Evolutionary conservation across 1,140 invertebrate genomes (phyloP), one percentile per base, ranked within the genome.

Genomic region (Zaprionus lachaisei): DNA sequence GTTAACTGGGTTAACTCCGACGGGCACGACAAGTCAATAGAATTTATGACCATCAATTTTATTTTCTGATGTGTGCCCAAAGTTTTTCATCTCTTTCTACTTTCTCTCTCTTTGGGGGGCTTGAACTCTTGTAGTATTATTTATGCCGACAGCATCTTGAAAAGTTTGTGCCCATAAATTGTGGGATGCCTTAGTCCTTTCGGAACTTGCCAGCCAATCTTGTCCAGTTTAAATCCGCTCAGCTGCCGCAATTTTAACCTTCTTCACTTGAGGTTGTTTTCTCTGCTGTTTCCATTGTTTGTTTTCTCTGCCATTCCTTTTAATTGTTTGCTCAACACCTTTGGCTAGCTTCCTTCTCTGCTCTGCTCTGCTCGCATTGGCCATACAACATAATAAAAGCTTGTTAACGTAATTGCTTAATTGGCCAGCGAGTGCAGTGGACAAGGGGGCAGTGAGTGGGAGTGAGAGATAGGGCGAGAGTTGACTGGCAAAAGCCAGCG

Each of bases 391-490:
- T 81, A 89, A 89, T 89, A 89, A 89, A 83, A 90, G 84, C 84
- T 89, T 89, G 84, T 89, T 89, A 90, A 72, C 84, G 79, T 89
- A 89, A 89, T 90, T 89, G 84, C 84, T 89, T 89, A 89, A 89
- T 89, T 89, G 85, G 72, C 81, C 78, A 79, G 37, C 49, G 57
- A 51, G 41, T 57, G 20, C 67, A 49, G 4, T 28, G 54, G 58
- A 34, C 37, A 26, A 12, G 14, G 37, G 24, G 20, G 41, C 5
- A 41, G 3, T 22, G n/a, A 26, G 28, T 37, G 34, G 20, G 9
- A 57, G 31, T 5, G 41, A 15, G 28, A 22, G 41, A 26, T 14
- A 58, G 56, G 15, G 17, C 15, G 2, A 69, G 69, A 63, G 64
- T 51, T 47, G 74, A 57, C 47, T 65, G 17, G 44, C 54, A 56